Base-by-base conservation (phyloP, 2,797 vertebrate species). In the Amphiprion clarkii region DNA sequence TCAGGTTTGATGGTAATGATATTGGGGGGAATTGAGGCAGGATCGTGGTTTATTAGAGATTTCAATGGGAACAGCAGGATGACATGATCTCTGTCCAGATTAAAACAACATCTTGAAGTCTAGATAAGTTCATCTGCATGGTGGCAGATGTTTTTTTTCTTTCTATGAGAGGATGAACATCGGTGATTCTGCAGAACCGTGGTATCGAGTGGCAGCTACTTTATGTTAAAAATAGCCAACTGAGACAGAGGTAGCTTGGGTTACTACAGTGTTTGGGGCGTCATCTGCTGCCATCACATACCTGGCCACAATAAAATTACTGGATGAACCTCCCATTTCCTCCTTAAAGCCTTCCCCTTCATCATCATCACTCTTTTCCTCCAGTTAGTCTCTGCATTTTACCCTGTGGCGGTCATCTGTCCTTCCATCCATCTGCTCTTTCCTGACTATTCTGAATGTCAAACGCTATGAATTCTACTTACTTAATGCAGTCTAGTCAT, bases 351-450 rank as follows among this genome's bases (percentile, higher is more conserved):
- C 31, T 52, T 36, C 5, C 3, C 42, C 31, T 36, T 64, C 49
- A 60, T 33, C 49, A 60, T 33, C 49, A 53, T 8, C 17, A 2
- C 56, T 62, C 48, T 57, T 64, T 14, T 7, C 12, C 48, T 33
- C 10, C 16, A 59, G 27, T 53, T 59, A 33, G 8, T 21, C 17
- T 61, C 51, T 57, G 14, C 2, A 52, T 53, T 64, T 67, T 46
- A 31, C 6, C 33, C 46, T 0, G 0, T 9, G 25, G 29, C 42
- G 4, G 19, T 71, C 51, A 51, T 74, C 55, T 49, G 52, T 6
- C 74, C 51, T 29, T 48, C 61, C 9, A 17, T 57, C 36, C 65
- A 65, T 62, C 66, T 75, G 71, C 64, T 73, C 44, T 55, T 67
- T 49, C 14, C 23, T 49, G 52, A 13, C 27, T 61, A 12, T 27